phyloP scores from a whole-genome alignment of 2,797 vertebrate species.

The Fistularia commersonii region DNA sequence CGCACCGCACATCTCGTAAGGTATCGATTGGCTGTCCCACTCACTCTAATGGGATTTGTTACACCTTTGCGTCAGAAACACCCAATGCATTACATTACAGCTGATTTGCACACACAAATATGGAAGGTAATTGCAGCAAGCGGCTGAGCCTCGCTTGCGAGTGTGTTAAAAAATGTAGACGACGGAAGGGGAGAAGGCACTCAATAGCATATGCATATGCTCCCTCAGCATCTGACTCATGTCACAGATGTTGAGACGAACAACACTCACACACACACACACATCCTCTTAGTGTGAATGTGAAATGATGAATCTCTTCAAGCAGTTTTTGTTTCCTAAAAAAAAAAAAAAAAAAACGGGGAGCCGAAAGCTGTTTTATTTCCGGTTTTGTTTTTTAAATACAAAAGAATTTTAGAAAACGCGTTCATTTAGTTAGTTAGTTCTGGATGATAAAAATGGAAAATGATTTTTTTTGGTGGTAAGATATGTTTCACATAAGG shows the following conservation, averaged over 20 bases:
- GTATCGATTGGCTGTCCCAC: constrained; percentile 77
- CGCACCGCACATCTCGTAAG: constrained; percentile 74
- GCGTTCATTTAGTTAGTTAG: too few species aligned
- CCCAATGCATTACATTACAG: constrained; percentile 54
- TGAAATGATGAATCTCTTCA: constrained; percentile 17
- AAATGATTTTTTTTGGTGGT: too few species aligned
- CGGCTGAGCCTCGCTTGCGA: constrained; percentile 53
- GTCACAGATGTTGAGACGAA: constrained; percentile 50
- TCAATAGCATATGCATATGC: constrained; percentile 48
- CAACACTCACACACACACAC: constrained; percentile 9
- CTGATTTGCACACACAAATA: constrained; percentile 22
- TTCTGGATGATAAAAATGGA: too few species aligned
- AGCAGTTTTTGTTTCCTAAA: too few species aligned
- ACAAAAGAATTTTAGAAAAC: too few species aligned
- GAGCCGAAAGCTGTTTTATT: too few species aligned
- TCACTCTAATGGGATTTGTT: constrained; percentile 76
- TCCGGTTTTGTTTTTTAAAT: too few species aligned
- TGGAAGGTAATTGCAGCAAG: constrained; percentile 31
- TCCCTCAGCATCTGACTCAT: constrained; percentile 53
- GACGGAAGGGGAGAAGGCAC: constrained; percentile 57
- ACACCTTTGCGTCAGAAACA: constrained; percentile 66
- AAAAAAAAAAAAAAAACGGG: too few species aligned
- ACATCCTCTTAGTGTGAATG: constrained; percentile 7
- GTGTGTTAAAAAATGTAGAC: constrained; percentile 67
- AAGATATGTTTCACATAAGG: too few species aligned